Percentiles rank a stretch among this genome's conserved stretches.
Conservation (phyloP, 2,113 vertebrate genomes). For the Tapirus terrestris region DNA sequence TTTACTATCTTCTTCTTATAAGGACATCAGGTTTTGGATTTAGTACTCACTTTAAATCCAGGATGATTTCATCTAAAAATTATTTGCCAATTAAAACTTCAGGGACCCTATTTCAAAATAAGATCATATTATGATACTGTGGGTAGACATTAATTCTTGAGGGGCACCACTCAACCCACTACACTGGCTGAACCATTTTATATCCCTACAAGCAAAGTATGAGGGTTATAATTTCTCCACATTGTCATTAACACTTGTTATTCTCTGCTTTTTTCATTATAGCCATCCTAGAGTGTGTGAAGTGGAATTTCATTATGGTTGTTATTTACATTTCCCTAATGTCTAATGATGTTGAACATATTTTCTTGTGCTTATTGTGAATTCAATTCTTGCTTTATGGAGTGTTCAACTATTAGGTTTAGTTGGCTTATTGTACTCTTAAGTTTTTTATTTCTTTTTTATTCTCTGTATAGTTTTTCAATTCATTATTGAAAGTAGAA, state of each 20-base stretch:
- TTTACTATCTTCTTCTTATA: not conserved
- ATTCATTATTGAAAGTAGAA: not conserved
- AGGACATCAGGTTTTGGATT: not conserved
- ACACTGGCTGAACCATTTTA: not conserved
- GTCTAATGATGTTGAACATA: not conserved
- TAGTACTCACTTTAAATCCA: not conserved
- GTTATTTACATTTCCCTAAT: not conserved
- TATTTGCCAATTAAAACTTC: not conserved
- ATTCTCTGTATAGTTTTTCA: not conserved
- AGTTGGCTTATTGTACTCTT: not conserved
- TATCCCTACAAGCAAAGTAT: not conserved
- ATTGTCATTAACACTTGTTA: not conserved
- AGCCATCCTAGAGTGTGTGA: not conserved
- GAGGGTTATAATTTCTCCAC: not conserved
- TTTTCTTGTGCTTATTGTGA: not conserved
- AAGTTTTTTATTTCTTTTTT: not conserved
- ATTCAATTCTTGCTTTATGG: not conserved
- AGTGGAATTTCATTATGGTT: not conserved
- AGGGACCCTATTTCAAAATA: not conserved
- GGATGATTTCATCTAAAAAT: not conserved
- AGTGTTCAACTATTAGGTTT: not conserved
- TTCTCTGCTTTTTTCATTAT: not conserved
- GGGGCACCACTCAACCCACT: not conserved
- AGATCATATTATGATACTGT: not conserved
- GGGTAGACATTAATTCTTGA: not conserved